Base-by-base conservation (phyloP, 2,113 vertebrate species). In the Natator depressus region DNA sequence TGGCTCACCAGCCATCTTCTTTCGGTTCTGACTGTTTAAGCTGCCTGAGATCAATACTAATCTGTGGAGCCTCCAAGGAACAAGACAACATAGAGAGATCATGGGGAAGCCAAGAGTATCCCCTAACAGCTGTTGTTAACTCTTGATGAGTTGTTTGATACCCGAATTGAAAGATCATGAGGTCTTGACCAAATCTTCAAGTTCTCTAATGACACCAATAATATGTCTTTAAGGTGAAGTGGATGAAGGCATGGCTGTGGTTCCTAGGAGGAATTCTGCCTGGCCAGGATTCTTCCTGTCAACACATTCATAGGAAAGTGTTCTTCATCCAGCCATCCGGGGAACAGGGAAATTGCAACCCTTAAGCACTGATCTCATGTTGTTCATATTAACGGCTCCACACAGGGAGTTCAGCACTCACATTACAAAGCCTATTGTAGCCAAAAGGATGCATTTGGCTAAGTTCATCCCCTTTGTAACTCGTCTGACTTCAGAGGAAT, bases 401-500 rank as follows among this genome's bases (percentile, higher is more conserved):
- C 47, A 14, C 17, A 51, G 42, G 35, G 31, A 82, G n/a, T n/a
- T 78, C 76, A 85, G 38, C 31, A 25, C 42, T 22, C 59, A 57
- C 9, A 29, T 42, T 49, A 82, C 3, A 47, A 27, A 65, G 10
- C 22, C 46, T 84, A 59, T 5, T 89, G 49, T 49, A 80, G 88
- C 47, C 20, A 78, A 42, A 65, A 80, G 76, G 31, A 27, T 65
- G n/a, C 3, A 2, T 75, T 72, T 80, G 55, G 47, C 29, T 50
- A 83, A 87, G 85, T 5, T 82, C 42, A 31, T 84, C 87, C 51
- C 83, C 24, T 0, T 49, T 54, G 47, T 80, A 57, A 7, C 13
- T 88, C 24, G 59, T 87, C 76, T 89, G 0, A 0, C 9, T 4
- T 19, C 53, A 54, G 80, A 24, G 19, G 20, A 49, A 80, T 20